phyloP scores from a whole-genome alignment of 2,888 invertebrate species.

The Epicampocera succincta region DNA sequence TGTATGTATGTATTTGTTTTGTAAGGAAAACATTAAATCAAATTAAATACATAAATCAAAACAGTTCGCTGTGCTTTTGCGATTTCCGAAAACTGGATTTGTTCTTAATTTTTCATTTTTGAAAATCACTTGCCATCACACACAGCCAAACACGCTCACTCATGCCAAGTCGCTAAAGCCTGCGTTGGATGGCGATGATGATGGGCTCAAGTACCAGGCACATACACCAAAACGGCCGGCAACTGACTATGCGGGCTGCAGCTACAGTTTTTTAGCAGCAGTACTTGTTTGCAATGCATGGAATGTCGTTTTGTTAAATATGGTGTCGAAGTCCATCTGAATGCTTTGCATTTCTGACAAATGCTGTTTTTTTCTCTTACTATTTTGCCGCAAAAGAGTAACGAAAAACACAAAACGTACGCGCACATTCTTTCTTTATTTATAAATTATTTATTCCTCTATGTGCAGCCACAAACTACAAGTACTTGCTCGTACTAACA shows the following conservation, averaged over 20 bases:
- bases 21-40: neutral
- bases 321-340: constrained; percentile 73
- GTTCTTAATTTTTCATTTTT: constrained; percentile 63
- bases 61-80: constrained; percentile 16
- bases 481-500: neutral
- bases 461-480: neutral
- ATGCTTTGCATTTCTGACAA: constrained; percentile 71
- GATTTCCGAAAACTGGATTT: constrained; percentile 32
- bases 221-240: constrained; percentile 8
- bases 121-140: constrained; percentile 59
- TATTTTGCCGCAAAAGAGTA: constrained; percentile 40
- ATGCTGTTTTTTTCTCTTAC: constrained; percentile 37
- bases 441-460: neutral
- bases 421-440: neutral
- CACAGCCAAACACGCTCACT: constrained; percentile 8
- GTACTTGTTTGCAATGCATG: constrained; percentile 64
- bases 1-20: too few relatives aligned
- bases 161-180: constrained; percentile 2
- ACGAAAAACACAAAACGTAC: constrained; percentile 16
- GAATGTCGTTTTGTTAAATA: constrained; percentile 69
- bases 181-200: constrained; percentile 11
- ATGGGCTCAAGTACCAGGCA: constrained; percentile 23
- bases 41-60: constrained; percentile 5
- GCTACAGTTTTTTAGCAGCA: constrained; percentile 29
- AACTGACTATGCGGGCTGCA: constrained; percentile 49